phyloP scores from a whole-genome alignment of 2,797 vertebrate genomes.

The Diglossa cyanea region DNA sequence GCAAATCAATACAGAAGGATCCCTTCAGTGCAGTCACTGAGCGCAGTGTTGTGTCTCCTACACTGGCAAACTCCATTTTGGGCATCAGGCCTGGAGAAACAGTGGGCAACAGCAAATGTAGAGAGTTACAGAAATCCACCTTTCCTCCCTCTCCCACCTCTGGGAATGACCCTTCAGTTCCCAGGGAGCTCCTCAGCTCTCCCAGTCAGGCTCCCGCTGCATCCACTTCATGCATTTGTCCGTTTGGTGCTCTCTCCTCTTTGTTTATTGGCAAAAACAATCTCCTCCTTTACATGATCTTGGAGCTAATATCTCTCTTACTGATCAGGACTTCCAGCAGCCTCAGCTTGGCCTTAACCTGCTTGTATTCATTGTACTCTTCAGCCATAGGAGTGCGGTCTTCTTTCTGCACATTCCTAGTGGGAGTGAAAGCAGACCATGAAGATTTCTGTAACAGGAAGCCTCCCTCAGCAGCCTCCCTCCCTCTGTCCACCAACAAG shows the following conservation, averaged over 20 bases:
- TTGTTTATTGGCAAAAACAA: not conserved
- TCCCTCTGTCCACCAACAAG: not conserved
- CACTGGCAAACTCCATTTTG: slow-evolving; percentile 8
- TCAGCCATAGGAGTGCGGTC: slow-evolving; percentile 90
- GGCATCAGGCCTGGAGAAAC: slow-evolving; percentile 8
- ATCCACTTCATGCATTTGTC: not conserved
- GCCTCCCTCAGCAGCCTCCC: not conserved
- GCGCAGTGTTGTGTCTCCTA: not conserved
- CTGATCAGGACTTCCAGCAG: slow-evolving; percentile 96
- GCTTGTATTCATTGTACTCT: slow-evolving; percentile 96
- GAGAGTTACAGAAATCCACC: not conserved
- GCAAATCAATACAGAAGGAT: slow-evolving; percentile 42
- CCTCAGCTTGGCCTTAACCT: slow-evolving; percentile 92
- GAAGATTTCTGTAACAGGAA: not conserved
- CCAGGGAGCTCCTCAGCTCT: slow-evolving; percentile 13
- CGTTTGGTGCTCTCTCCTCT: not conserved
- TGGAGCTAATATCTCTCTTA: slow-evolving; percentile 87
- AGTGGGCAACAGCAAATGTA: not conserved
- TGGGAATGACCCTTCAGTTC: slow-evolving; percentile 15
- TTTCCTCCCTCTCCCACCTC: not conserved
- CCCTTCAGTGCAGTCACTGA: slow-evolving; percentile 11
- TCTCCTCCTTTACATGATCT: slow-evolving; percentile 67
- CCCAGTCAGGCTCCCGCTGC: not conserved
- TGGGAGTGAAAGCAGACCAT: slow-evolving; percentile 17
- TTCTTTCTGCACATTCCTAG: slow-evolving; percentile 93